Evolutionary conservation across 2,113 vertebrate genomes (phyloP).

Genomic region (Rhinoderma darwinii): DNA sequence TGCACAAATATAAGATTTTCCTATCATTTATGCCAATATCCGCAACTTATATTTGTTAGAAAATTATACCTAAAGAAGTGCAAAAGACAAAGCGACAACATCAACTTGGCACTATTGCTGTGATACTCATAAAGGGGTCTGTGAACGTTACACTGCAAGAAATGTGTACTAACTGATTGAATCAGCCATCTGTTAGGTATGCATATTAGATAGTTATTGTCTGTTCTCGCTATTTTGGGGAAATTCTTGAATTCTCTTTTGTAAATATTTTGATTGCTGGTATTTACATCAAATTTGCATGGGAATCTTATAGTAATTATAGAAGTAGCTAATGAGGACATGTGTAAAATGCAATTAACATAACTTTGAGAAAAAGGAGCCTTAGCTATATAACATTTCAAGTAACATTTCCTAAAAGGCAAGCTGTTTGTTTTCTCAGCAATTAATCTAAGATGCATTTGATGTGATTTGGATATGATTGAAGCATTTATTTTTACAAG

Average conservation of each 20-base stretch:
- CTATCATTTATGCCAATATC: neutral
- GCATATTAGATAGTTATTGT: slow-evolving; percentile 28
- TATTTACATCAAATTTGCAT: slow-evolving; percentile 44
- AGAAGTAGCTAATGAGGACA: slow-evolving; percentile 46
- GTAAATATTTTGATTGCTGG: slow-evolving; percentile 58
- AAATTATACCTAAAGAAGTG: neutral
- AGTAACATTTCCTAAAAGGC: slow-evolving; percentile 51
- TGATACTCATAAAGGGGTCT: neutral
- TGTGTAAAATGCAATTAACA: slow-evolving; percentile 54
- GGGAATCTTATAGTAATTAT: slow-evolving; percentile 31
- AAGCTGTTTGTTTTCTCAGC: slow-evolving; percentile 48
- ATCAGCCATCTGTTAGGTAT: slow-evolving; percentile 34
- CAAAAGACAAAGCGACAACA: neutral
- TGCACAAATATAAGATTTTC: neutral
- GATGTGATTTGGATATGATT: slow-evolving; percentile 43
- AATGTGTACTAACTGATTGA: neutral
- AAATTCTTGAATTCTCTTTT: slow-evolving; percentile 35
- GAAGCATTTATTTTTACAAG: slow-evolving; percentile 42
- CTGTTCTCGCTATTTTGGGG: slow-evolving; percentile 19
- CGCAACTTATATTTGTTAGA: neutral
- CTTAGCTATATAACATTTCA: slow-evolving; percentile 37
- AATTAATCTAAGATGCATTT: slow-evolving; percentile 45
- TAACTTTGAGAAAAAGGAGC: slow-evolving; percentile 38
- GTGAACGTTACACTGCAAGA: neutral
- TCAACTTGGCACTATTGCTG: neutral